Base-by-base conservation (phyloP, 2,113 vertebrate species). In the Solenodon paradoxus region DNA sequence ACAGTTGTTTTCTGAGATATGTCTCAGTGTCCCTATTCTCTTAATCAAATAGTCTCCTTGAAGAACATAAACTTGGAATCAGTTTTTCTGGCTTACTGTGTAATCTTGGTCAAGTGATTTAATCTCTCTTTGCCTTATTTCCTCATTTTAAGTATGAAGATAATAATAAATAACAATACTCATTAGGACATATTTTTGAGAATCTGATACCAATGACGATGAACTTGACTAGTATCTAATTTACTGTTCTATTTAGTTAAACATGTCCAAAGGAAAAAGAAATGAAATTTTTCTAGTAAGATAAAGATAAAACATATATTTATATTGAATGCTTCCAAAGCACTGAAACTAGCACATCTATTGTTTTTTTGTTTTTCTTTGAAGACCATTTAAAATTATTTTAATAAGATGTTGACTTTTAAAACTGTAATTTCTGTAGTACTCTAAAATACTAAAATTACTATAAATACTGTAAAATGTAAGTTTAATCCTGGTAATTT, bases 301-400 rank as follows among this genome's bases (percentile, higher is more conserved):
- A 81, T 94, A 51, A 82, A 93, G 8, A 40, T 77, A 30, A 92
- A 88, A 80, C 74, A 7, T 28, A 16, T 49, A 19, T 51, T 69
- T 53, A 49, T 88, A 13, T 93, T 78, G 38, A 64, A 4, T 97
- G 69, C 12, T 74, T 75, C 26, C 3, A 12, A 87, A 93, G 77
- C 26, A 59, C 28, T 71, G 63, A 90, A n/a, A 78, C 15, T 47
- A 75, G 32, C 32, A 83, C 4, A 63, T 86, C n/a, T 15, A 26
- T 47, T 94, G 26, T 92, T n/a, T 51, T 75, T 83, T 83, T 3
- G 51, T 53, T 55, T 30, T 82, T 55, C 72, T 57, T 10, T 94
- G 32, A 92, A 55, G 17, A 66, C 30, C 47, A 78, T 92, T 92
- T 90, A 86, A 96, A 95, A 77, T 93, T 83, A 82, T 80, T 90